Evolutionary conservation across 2,888 invertebrate genomes (phyloP).

Genomic region (Hemaris fuciformis): DNA sequence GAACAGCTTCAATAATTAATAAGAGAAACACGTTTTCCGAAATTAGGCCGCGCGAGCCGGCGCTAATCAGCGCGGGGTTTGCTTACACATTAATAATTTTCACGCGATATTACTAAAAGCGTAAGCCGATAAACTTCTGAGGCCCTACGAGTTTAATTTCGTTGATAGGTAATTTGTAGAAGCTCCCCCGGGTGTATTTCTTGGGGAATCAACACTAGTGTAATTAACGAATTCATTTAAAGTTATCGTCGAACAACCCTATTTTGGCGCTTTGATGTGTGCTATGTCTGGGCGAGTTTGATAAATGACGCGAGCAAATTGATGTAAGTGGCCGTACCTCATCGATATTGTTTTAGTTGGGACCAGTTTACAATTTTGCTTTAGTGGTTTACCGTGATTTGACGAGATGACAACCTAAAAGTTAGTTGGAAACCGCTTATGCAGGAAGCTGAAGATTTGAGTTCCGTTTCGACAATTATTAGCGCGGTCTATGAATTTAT

Average conservation of each 20-base stretch:
- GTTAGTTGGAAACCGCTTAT: not conserved
- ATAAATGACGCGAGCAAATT: slow-evolving; percentile 47
- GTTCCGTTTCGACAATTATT: too few species aligned
- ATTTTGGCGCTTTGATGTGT: slow-evolving; percentile 57
- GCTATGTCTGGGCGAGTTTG: slow-evolving; percentile 34
- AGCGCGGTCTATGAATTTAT: too few species aligned
- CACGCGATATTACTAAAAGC: slow-evolving; percentile 41
- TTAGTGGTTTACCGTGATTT: not conserved
- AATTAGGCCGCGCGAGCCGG: slow-evolving; percentile 29
- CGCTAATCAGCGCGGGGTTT: slow-evolving; percentile 39
- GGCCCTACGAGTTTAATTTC: slow-evolving; percentile 63
- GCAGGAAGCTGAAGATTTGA: too few species aligned
- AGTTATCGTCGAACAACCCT: slow-evolving; percentile 55
- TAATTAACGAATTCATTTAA: slow-evolving; percentile 77
- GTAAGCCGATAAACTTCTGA: slow-evolving; percentile 51
- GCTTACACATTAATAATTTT: slow-evolving; percentile 46
- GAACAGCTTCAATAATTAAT: slow-evolving; percentile 36
- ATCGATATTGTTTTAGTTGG: slow-evolving; percentile 3
- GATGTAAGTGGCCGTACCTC: slow-evolving; percentile 14
- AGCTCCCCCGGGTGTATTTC: slow-evolving; percentile 58
- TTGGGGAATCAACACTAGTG: slow-evolving; percentile 74
- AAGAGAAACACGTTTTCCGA: slow-evolving; percentile 32
- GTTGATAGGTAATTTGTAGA: slow-evolving; percentile 68
- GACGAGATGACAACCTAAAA: not conserved
- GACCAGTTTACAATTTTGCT: not conserved